Percentiles rank a stretch among this genome's conserved stretches.
These are phyloP conservation scores for Polydesmus complanatus DNA, from an alignment of 2,888 invertebrate species.

Conservation along the genomic window DNA sequence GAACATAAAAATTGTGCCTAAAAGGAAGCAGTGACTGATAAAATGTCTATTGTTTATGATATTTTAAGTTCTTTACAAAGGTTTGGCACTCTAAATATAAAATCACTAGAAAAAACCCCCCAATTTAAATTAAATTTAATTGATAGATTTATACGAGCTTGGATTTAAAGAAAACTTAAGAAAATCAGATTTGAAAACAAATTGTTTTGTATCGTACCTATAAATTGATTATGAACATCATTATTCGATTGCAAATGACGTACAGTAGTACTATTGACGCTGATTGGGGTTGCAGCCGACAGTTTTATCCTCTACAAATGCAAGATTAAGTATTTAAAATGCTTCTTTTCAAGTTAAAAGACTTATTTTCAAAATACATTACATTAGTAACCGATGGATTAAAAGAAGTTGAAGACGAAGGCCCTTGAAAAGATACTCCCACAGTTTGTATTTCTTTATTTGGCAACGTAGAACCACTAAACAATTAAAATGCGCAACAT, in stretches of 20 bases:
- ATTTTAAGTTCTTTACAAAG: too few relatives aligned
- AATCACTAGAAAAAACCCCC: too few relatives aligned
- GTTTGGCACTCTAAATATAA: too few relatives aligned
- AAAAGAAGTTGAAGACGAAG: not conserved
- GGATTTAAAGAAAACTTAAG: too few relatives aligned
- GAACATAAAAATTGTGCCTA: too few relatives aligned
- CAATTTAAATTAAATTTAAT: too few relatives aligned
- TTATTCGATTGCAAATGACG: constrained; percentile 13
- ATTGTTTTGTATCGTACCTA: constrained; percentile 12
- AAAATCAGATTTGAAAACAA: not conserved
- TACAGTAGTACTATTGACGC: constrained; percentile 7
- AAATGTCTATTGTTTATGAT: too few relatives aligned
- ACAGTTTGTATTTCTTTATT: constrained; percentile 5
- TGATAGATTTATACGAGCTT: too few relatives aligned
- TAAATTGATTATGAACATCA: constrained; percentile 17
- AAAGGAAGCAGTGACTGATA: constrained; percentile 3
- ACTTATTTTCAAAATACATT: not conserved
- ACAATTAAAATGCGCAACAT: not conserved
- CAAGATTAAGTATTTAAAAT: not conserved
- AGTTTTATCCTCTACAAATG: not conserved
- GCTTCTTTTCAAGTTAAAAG: not conserved
- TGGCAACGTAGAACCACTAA: not conserved
- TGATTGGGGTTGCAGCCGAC: constrained; percentile 8
- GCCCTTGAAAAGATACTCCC: not conserved
- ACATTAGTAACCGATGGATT: constrained; percentile 4